A percentile compares a stretch with the other conserved stretches of the same genome.
phyloP scores from a whole-genome alignment of 2,888 invertebrate genomes.

The Fragum sueziense region DNA sequence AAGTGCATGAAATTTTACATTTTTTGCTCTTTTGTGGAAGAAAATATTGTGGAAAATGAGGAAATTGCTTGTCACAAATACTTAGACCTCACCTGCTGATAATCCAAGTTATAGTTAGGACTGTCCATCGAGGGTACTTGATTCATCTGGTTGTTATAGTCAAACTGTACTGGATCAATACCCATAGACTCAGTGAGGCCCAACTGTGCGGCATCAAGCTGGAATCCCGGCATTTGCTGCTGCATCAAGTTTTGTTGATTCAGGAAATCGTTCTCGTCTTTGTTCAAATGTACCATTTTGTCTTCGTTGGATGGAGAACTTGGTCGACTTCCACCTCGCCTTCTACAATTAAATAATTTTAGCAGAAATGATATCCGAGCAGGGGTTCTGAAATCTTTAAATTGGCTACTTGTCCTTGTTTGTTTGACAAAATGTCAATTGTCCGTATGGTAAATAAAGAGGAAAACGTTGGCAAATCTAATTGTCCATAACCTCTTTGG shows the following conservation, averaged over 20 bases:
- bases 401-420: no score
- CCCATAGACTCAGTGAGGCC: constrained; percentile 76
- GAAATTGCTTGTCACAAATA: no score
- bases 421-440: no score
- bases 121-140: constrained; percentile 82
- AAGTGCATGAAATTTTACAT: no score
- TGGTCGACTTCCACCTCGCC: constrained; percentile 90
- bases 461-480: no score
- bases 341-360: no score
- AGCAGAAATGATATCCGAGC: no score
- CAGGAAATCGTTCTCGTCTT: constrained; percentile 71
- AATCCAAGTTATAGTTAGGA: constrained; percentile 81
- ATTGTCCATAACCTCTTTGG: no score
- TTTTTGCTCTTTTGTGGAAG: no score
- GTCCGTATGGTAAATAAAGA: no score
- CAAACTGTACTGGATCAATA: constrained; percentile 81
- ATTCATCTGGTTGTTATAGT: constrained; percentile 78
- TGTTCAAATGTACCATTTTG: constrained; percentile 59
- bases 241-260: constrained; percentile 66
- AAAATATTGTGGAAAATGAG: no score
- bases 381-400: no score
- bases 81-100: constrained; percentile 74
- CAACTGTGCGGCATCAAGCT: constrained; percentile 78
- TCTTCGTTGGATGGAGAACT: constrained; percentile 94
- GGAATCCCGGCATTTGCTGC: constrained; percentile 72